These are phyloP conservation scores for Boleophthalmus pectinirostris DNA, from an alignment of 2,113 vertebrate genomes.

Conservation along the genomic window DNA sequence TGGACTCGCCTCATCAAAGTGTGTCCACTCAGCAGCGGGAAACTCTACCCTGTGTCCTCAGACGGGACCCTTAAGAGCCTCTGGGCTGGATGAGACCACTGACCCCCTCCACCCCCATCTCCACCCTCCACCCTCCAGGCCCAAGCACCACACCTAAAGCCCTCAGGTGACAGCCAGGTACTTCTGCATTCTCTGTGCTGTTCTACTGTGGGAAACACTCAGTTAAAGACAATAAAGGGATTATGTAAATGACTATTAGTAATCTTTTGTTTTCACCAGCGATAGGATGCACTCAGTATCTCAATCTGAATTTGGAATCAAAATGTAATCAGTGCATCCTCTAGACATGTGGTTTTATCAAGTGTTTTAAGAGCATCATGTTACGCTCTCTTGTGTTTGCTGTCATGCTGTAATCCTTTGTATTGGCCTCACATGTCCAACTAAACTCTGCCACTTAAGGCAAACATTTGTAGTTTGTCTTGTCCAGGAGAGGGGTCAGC, in stretches of 20 bases:
- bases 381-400: slow-evolving; percentile 56
- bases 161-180: slow-evolving; percentile 66
- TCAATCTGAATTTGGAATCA: not conserved
- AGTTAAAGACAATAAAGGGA: not conserved
- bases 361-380: slow-evolving; percentile 36
- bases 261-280: not conserved
- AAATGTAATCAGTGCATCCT: not conserved
- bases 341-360: slow-evolving; percentile 12
- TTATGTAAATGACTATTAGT: not conserved
- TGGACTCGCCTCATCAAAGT: slow-evolving; percentile 72
- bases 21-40: slow-evolving; percentile 56
- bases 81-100: slow-evolving; percentile 75
- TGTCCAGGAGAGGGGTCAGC: slow-evolving; percentile 25
- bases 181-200: slow-evolving; percentile 52
- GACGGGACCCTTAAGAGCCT: slow-evolving; percentile 68
- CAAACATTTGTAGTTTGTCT: slow-evolving; percentile 48
- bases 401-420: slow-evolving; percentile 71
- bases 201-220: slow-evolving; percentile 45
- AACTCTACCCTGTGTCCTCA: slow-evolving; percentile 68
- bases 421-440: slow-evolving; percentile 54
- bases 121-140: slow-evolving; percentile 53
- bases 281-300: not conserved
- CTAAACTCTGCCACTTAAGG: slow-evolving; percentile 66
- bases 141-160: slow-evolving; percentile 67
- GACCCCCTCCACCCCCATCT: slow-evolving; percentile 69